phyloP scores from a whole-genome alignment of 1,140 invertebrate species.

The Cryptotermes secundus region DNA sequence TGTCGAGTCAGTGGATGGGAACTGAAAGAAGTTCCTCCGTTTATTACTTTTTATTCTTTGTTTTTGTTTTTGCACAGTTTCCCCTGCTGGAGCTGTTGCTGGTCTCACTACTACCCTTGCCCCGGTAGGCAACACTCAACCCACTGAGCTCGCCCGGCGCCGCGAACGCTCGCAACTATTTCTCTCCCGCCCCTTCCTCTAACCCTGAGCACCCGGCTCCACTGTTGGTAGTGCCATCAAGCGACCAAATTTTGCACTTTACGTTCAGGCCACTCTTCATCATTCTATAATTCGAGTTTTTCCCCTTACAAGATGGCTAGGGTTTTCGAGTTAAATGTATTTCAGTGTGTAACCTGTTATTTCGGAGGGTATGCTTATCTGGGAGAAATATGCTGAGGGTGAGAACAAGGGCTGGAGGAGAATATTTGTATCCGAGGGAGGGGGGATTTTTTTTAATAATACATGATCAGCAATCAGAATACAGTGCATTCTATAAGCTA shows the following conservation, averaged over 20 bases:
- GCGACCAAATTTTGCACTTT: not conserved
- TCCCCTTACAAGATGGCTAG: no score
- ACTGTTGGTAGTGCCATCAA: not conserved
- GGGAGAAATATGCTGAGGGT: no score
- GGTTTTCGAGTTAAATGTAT: no score
- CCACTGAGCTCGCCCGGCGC: not conserved
- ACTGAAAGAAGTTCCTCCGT: not conserved
- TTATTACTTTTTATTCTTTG: not conserved
- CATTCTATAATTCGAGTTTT: not conserved
- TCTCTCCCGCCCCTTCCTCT: not conserved
- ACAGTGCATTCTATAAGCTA: no score
- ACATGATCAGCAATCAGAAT: no score
- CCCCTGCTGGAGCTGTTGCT: constrained; percentile 6
- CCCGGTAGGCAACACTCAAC: constrained; percentile 16
- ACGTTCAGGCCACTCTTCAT: not conserved
- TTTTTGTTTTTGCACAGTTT: constrained; percentile 14
- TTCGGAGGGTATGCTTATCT: no score
- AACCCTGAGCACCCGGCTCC: not conserved
- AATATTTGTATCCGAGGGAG: no score
- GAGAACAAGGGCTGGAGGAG: no score
- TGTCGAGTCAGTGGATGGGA: not conserved
- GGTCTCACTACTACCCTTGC: constrained; percentile 1
- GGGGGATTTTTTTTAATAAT: no score
- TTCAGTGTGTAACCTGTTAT: no score
- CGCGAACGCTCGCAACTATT: not conserved